These are phyloP conservation scores for Pristionchus entomophagus DNA, from an alignment of 2,888 invertebrate genomes.

Conservation along the genomic window DNA sequence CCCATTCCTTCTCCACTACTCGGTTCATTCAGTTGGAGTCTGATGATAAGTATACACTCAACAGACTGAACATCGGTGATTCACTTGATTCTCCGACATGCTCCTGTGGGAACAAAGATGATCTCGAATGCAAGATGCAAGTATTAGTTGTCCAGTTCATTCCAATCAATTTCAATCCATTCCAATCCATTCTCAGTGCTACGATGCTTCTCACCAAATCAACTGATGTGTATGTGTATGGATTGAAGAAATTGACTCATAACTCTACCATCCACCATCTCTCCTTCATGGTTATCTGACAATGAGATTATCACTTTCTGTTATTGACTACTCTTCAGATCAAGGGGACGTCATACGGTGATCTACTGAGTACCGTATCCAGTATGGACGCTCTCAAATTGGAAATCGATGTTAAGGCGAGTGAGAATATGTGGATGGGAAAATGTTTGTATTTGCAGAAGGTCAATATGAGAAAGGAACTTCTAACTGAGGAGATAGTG, in stretches of 20 bases:
- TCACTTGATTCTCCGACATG: not conserved
- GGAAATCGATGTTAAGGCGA: not conserved
- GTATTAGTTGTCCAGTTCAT: too few relatives aligned
- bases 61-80: not conserved
- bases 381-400: not conserved
- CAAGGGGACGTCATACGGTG: not conserved
- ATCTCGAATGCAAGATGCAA: too few relatives aligned
- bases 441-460: not conserved
- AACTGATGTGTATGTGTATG: not conserved
- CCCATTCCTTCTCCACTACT: not conserved
- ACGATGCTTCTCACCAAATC: not conserved
- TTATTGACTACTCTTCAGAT: not conserved
- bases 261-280: not conserved
- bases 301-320: not conserved
- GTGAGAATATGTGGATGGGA: not conserved
- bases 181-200: too few relatives aligned
- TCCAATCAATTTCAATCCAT: too few relatives aligned
- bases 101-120: not conserved
- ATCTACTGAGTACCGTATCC: not conserved
- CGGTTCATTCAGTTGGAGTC: not conserved
- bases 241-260: not conserved
- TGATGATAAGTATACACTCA: not conserved
- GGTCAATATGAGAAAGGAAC: not conserved
- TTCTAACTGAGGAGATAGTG: not conserved
- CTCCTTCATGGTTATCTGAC: not conserved